A percentile compares a stretch with the other conserved stretches of the same genome.
Evolutionary conservation across 1,140 invertebrate genomes (phyloP).

Genomic region (Apolygus lucorum): DNA sequence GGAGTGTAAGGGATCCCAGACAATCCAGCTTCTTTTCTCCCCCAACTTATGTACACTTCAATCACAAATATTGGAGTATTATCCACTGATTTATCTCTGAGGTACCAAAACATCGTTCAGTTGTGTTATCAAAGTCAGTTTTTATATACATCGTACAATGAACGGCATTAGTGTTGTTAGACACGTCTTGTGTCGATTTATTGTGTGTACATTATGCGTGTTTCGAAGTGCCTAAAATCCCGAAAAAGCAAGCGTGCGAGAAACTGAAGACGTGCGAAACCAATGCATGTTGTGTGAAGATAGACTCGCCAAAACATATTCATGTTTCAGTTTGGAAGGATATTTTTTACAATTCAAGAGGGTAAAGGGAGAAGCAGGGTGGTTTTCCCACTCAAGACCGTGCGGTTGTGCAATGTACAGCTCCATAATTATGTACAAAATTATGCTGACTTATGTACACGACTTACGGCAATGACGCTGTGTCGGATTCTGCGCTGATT

Average conservation of each 20-base stretch:
- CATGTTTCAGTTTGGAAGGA: too few species aligned
- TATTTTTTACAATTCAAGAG: too few species aligned
- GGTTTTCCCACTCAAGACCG: not conserved
- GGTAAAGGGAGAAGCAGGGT: too few species aligned
- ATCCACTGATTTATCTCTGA: not conserved
- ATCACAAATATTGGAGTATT: not conserved
- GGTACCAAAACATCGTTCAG: slow-evolving; percentile 2
- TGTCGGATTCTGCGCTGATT: not conserved
- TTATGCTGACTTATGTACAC: not conserved
- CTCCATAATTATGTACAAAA: not conserved
- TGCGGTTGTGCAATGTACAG: not conserved
- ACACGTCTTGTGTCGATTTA: too few species aligned
- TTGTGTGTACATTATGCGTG: too few species aligned
- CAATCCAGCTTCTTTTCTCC: not conserved
- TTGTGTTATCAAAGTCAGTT: slow-evolving; percentile 15
- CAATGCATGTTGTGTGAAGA: too few species aligned
- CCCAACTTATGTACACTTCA: slow-evolving; percentile 4
- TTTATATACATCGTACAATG: slow-evolving; percentile 1
- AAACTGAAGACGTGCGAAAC: too few species aligned
- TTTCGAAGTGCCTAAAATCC: too few species aligned
- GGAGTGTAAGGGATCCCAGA: not conserved
- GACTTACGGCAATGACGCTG: slow-evolving; percentile 2
- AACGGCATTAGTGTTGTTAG: too few species aligned
- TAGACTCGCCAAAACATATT: too few species aligned
- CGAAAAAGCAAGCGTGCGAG: too few species aligned